These are phyloP conservation scores for Pecten maximus DNA, from an alignment of 2,888 invertebrate genomes.

Conservation along the genomic window DNA sequence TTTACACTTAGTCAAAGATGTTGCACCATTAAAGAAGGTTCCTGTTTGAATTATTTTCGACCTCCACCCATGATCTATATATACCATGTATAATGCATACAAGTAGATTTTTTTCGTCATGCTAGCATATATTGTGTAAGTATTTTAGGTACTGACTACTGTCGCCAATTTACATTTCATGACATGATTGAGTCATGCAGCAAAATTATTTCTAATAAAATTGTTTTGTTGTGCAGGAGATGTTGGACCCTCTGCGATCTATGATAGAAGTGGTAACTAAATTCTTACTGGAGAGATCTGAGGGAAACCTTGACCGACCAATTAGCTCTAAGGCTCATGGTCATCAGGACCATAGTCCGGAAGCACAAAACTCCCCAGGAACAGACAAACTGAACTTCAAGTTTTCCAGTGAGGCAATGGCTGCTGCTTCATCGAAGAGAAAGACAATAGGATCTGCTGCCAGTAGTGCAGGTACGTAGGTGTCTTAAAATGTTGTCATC, in stretches of 20 bases:
- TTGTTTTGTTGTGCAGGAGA: slow-evolving; percentile 75
- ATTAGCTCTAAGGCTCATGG: not conserved
- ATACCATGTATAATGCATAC: too few relatives aligned
- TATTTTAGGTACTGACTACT: too few relatives aligned
- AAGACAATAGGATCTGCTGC: not conserved
- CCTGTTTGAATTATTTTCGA: too few relatives aligned
- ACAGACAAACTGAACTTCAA: slow-evolving; percentile 3
- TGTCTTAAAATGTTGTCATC: not conserved
- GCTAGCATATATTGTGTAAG: too few relatives aligned
- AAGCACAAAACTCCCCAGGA: not conserved
- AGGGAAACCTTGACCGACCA: not conserved
- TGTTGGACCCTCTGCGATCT: slow-evolving; percentile 72
- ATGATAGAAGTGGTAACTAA: slow-evolving; percentile 80
- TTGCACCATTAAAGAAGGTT: too few relatives aligned
- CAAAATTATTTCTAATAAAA: too few relatives aligned
- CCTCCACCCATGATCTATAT: too few relatives aligned
- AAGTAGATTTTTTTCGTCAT: too few relatives aligned
- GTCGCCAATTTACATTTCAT: too few relatives aligned
- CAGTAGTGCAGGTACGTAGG: not conserved
- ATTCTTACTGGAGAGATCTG: slow-evolving; percentile 64
- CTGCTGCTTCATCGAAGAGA: not conserved
- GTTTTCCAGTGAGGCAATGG: not conserved
- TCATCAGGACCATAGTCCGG: not conserved
- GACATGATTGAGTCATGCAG: too few relatives aligned
- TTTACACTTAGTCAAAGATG: too few relatives aligned